Evolutionary conservation across 2,797 vertebrate genomes (phyloP), one percentile per base, ranked within the genome.

Genomic region (Rousettus madagascariensis): DNA sequence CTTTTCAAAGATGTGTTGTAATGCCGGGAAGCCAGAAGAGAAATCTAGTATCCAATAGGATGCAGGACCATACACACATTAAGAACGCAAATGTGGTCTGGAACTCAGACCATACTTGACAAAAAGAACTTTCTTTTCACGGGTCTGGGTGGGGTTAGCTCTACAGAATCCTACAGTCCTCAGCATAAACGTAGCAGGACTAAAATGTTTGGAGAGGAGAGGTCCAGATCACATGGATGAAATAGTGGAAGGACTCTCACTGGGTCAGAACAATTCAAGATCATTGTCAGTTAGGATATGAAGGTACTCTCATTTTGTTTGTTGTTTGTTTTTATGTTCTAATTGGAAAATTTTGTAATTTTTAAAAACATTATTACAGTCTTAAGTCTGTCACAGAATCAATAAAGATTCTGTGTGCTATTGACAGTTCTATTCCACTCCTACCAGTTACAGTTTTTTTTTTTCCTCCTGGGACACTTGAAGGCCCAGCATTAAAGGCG

Each of bases 1-100:
- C 77, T 92, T 91, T 90, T 59, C 72, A 80, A 87, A 88, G 87
- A 90, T 61, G 53, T 43, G 22, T 46, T 79, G n/a, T 69, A 36
- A 51, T 12, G 13, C 72, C 36, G 59, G n/a, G 38, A 93, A 69
- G 51, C 46, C 57, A 55, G 63, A 88, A 63, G 30, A 93, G 46
- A 59, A 84, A 71, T 80, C 41, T 43, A 12, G 28, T 33, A 33
- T 33, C 38, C 63, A 38, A 3, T 10, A 24, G 6, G 43, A n/a
- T 3, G 12, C 13, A 85, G 71, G 80, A 38, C 19, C 59, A 90
- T 8, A 8, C 8, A 65, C 30, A 69, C 3, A 38, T 6, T 20
- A 20, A 63, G 30, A 30, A 46, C 6, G 4, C 22, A 59, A 71
- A 68, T 15, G 16, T 30, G 12, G 33, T 57, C 22, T 38, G 15